phyloP scores from a whole-genome alignment of 2,888 invertebrate species.

The Andrena hattorfiana region DNA sequence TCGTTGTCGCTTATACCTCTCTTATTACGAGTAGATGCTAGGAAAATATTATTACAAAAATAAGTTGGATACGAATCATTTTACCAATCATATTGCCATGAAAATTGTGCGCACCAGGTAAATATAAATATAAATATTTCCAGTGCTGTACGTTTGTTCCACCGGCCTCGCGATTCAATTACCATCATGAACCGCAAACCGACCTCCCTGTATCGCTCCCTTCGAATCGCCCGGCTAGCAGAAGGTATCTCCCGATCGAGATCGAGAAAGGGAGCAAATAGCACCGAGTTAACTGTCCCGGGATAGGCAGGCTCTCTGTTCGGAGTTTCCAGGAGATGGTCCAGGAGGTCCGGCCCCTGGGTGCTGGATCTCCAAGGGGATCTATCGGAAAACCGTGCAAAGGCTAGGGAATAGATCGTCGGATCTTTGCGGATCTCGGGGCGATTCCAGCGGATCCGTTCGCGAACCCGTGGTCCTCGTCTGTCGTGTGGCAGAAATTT shows the following conservation, averaged over 20 bases:
- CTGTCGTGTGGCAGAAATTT: conserved; percentile 59
- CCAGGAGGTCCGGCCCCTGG: background rate
- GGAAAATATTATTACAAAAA: too few species aligned
- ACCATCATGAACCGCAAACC: background rate
- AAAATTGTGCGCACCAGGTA: too few species aligned
- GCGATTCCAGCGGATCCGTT: conserved; percentile 15
- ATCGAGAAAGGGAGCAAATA: conserved; percentile 10
- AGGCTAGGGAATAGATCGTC: background rate
- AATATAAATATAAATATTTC: too few species aligned
- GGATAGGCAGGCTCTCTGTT: conserved; percentile 3
- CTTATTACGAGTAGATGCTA: too few species aligned
- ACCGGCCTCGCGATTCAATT: conserved; percentile 10
- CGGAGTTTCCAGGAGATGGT: background rate
- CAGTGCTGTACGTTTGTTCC: background rate
- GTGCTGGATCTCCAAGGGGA: background rate
- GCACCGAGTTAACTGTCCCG: conserved; percentile 19
- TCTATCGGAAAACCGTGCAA: background rate
- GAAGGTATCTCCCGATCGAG: conserved; percentile 21
- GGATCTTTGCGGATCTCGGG: background rate
- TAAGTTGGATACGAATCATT: too few species aligned
- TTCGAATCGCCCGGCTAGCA: background rate
- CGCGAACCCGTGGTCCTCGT: conserved; percentile 28
- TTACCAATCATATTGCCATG: too few species aligned
- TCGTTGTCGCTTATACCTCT: too few species aligned
- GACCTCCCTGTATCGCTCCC: background rate